These are phyloP conservation scores for Pao palembangensis DNA, from an alignment of 2,113 vertebrate genomes.

Conservation along the genomic window DNA sequence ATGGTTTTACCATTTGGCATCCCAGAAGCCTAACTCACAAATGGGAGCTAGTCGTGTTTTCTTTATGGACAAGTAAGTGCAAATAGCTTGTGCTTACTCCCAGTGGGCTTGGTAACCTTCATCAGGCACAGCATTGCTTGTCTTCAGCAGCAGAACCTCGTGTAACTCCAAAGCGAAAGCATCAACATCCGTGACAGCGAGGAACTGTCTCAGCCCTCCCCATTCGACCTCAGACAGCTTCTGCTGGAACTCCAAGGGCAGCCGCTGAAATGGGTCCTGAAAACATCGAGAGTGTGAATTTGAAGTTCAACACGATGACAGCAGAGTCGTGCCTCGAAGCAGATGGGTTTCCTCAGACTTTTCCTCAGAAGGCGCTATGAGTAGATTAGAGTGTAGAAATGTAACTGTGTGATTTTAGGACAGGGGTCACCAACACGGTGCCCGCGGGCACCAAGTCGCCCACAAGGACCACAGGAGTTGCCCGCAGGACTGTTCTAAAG, in stretches of 20 bases:
- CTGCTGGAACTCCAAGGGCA: constrained; percentile 48
- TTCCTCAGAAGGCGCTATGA: too few species aligned
- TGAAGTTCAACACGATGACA: not conserved
- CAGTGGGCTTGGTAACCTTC: constrained; percentile 53
- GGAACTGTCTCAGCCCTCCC: constrained; percentile 55
- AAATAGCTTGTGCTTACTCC: constrained; percentile 62
- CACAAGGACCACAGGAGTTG: too few species aligned
- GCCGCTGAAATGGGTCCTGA: constrained; percentile 68
- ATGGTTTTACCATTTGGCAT: constrained; percentile 34
- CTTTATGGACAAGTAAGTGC: not conserved
- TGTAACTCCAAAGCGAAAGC: constrained; percentile 69
- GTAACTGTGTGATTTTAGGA: too few species aligned
- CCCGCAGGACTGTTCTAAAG: too few species aligned
- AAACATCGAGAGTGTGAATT: not conserved
- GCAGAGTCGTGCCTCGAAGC: too few species aligned
- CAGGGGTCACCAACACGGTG: too few species aligned
- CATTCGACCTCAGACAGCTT: constrained; percentile 36
- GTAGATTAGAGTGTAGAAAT: too few species aligned
- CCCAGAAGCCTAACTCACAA: constrained; percentile 15
- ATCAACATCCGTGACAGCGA: constrained; percentile 58
- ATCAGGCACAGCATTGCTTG: constrained; percentile 17
- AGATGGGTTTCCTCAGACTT: too few species aligned
- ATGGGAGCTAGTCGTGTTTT: constrained; percentile 20
- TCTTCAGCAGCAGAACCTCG: constrained; percentile 74
- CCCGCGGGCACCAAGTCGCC: too few species aligned